A percentile compares a stretch with the other conserved stretches of the same genome.
Evolutionary conservation across 1,140 invertebrate species (phyloP).

Genomic region (Drosophila ananassae): DNA sequence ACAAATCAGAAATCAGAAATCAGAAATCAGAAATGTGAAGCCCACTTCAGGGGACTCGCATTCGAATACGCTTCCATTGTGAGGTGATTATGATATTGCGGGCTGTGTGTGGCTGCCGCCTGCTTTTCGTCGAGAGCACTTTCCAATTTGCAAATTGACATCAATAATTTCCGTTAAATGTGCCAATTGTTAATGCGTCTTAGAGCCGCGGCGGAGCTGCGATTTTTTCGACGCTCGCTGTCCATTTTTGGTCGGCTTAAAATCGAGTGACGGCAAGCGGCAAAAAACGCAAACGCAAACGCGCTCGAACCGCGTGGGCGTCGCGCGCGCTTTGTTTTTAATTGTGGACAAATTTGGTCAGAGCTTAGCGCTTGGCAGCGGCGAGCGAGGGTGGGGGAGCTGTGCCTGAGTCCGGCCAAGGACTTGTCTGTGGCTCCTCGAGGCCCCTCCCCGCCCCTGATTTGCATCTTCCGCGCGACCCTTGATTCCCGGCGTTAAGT

Average conservation of each 20-base stretch:
- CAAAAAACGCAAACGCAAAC: slow-evolving; percentile 39
- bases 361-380: slow-evolving; percentile 27
- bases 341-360: slow-evolving; percentile 79
- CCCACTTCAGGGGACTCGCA: slow-evolving; percentile 16
- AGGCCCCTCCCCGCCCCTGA: slow-evolving; percentile 1
- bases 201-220: slow-evolving; percentile 24
- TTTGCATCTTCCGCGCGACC: slow-evolving; percentile 2
- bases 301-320: slow-evolving; percentile 47
- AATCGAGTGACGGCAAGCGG: slow-evolving; percentile 17
- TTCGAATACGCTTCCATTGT: slow-evolving; percentile 12
- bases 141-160: slow-evolving; percentile 72
- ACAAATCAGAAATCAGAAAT: slow-evolving; percentile 3
- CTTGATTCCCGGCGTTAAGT: neutral
- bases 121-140: slow-evolving; percentile 50
- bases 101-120: neutral
- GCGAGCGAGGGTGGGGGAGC: no score
- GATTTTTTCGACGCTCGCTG: slow-evolving; percentile 22
- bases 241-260: slow-evolving; percentile 71
- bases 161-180: slow-evolving; percentile 80
- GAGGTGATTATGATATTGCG: slow-evolving; percentile 30
- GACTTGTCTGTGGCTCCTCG: no score
- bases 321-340: slow-evolving; percentile 69
- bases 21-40: slow-evolving; percentile 3
- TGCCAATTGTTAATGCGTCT: slow-evolving; percentile 75
- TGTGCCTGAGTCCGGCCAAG: no score